A percentile compares a stretch with the other conserved stretches of the same genome.
Evolutionary conservation across 2,888 invertebrate species (phyloP).

Genomic region (Drosophila rellima): DNA sequence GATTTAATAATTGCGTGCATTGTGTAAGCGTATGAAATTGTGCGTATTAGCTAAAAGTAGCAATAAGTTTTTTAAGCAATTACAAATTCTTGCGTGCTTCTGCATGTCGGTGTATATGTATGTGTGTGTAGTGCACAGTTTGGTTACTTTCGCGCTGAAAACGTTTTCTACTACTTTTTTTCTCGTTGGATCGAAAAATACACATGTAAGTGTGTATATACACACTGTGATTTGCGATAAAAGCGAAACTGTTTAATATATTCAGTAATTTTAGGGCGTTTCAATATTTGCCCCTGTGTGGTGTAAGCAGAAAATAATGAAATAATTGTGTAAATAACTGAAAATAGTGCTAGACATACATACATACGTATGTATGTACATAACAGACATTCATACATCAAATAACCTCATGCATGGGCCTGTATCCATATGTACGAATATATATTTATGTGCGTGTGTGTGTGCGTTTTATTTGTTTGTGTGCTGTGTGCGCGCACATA

Average conservation of each 20-base stretch:
- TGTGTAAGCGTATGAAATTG: constrained; percentile 55
- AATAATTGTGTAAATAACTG: constrained; percentile 76
- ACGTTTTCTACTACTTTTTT: constrained; percentile 66
- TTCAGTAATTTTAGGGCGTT: constrained; percentile 39
- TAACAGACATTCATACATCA: constrained; percentile 40
- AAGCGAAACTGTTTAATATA: constrained; percentile 42
- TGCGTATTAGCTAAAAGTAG: constrained; percentile 56
- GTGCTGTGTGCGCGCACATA: constrained; percentile 53
- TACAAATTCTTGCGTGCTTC: constrained; percentile 76
- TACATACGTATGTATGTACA: constrained; percentile 32
- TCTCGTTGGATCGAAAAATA: constrained; percentile 40
- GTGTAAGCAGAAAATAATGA: constrained; percentile 32
- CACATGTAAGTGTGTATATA: constrained; percentile 23
- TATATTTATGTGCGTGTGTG: constrained; percentile 6
- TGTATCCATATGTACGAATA: constrained; percentile 31
- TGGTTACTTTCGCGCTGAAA: constrained; percentile 76
- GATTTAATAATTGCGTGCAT: constrained; percentile 50
- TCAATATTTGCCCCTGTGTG: constrained; percentile 1
- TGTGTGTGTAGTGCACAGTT: constrained; percentile 60
- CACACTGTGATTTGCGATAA: constrained; percentile 41
- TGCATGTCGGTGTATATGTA: constrained; percentile 46
- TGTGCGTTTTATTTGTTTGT: constrained; percentile 52
- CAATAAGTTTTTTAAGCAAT: constrained; percentile 62
- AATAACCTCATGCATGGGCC: constrained; percentile 38
- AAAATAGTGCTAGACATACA: constrained; percentile 66